Evolutionary conservation across 2,113 vertebrate species (phyloP).

Genomic region (Apteryx owenii): DNA sequence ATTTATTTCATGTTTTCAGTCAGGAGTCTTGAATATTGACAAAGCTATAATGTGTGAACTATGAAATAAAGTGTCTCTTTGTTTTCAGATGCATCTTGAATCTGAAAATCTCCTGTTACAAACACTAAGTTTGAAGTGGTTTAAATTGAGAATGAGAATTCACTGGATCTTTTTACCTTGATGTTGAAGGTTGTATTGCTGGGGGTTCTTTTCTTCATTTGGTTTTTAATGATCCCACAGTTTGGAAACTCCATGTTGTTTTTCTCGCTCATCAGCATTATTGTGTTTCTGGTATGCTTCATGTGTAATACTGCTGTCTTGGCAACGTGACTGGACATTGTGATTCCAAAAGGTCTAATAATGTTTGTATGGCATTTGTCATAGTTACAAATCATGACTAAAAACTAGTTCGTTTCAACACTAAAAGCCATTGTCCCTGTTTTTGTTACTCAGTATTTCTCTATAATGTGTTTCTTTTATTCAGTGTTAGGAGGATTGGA

Average conservation of each 20-base stretch:
- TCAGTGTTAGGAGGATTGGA: neutral
- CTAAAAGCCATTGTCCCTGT: neutral
- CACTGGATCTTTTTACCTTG: neutral
- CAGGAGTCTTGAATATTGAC: neutral
- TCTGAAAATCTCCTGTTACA: neutral
- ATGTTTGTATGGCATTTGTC: conserved; percentile 12
- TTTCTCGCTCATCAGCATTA: neutral
- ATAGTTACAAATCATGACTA: neutral
- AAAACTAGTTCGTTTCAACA: neutral
- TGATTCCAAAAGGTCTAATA: conserved; percentile 6
- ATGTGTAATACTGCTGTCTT: neutral
- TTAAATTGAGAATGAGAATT: neutral
- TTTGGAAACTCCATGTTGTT: neutral
- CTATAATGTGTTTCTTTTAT: conserved; percentile 14
- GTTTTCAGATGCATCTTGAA: neutral
- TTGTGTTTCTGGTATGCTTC: neutral
- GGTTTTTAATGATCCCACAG: neutral
- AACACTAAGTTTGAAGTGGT: neutral
- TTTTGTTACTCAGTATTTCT: neutral
- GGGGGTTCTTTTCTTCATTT: neutral
- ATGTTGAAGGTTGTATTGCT: neutral
- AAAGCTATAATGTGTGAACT: neutral
- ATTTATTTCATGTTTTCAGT: neutral
- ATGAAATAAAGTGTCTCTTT: neutral
- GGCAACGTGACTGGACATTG: conserved; percentile 16